These are phyloP conservation scores for Delichon dasypus DNA, from an alignment of 2,797 vertebrate genomes.

Conservation along the genomic window DNA sequence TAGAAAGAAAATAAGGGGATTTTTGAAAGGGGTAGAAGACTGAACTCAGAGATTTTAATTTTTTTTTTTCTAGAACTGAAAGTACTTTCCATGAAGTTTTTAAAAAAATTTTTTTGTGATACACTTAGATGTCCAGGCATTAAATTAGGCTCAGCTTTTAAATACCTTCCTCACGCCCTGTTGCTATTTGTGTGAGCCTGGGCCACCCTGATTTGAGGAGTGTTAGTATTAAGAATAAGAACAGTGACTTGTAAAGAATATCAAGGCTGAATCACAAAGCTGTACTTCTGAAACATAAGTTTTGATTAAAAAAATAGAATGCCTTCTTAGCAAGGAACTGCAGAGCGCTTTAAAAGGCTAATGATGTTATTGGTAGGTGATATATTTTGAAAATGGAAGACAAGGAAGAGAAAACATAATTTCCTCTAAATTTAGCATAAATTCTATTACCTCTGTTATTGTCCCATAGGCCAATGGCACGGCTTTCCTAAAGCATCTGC, in stretches of 20 bases:
- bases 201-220: not conserved
- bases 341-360: not conserved
- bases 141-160: not conserved
- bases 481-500: constrained; percentile 16
- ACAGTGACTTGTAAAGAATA: not conserved
- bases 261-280: not conserved
- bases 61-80: not conserved
- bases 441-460: constrained; percentile 17
- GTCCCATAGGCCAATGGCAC: not conserved
- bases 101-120: not conserved
- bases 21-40: not conserved
- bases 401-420: constrained; percentile 40
- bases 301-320: not conserved
- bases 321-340: not conserved
- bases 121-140: not conserved
- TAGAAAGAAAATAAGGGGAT: not conserved
- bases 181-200: not conserved
- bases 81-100: not conserved
- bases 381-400: constrained; percentile 16
- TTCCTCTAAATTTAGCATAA: constrained; percentile 50
- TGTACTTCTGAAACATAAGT: constrained; percentile 6
- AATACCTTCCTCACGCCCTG: not conserved
- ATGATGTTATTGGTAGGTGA: constrained; percentile 16
- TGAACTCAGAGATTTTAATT: not conserved
- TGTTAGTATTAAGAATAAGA: not conserved